Conservation (phyloP, 2,888 invertebrate genomes). For the Argyra leucocephala region DNA sequence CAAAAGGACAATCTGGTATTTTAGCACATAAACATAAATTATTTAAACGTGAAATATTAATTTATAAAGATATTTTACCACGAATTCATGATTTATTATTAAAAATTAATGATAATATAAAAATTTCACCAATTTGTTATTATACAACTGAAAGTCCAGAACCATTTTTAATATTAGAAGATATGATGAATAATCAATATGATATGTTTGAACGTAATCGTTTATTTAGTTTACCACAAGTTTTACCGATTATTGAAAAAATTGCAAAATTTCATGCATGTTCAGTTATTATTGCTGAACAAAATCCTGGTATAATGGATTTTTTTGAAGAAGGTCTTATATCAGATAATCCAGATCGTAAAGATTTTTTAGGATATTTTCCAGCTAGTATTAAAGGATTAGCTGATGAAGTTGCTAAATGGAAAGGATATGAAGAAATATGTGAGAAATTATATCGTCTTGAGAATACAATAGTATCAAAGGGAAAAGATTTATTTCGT, state of each 20-base stretch:
- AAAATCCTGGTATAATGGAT: conserved; percentile 34
- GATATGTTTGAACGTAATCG: conserved; percentile 47
- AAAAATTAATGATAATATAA: conserved; percentile 34
- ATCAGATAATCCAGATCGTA: conserved; percentile 38
- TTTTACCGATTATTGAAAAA: conserved; percentile 45
- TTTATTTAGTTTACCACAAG: conserved; percentile 49
- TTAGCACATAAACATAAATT: conserved; percentile 40
- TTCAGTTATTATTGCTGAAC: conserved; percentile 38
- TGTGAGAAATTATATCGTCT: conserved; percentile 39
- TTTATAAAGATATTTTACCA: conserved; percentile 38
- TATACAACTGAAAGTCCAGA: conserved; percentile 40
- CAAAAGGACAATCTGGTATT: conserved; percentile 37
- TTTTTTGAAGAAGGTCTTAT: conserved; percentile 38
- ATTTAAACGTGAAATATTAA: conserved; percentile 39
- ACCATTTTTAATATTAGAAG: conserved; percentile 47
- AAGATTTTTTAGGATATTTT: conserved; percentile 38
- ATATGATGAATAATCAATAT: conserved; percentile 47
- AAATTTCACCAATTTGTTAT: conserved; percentile 39
- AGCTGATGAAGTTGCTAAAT: conserved; percentile 36
- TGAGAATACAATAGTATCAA: conserved; percentile 36
- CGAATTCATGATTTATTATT: conserved; percentile 34
- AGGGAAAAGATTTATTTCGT: conserved; percentile 34
- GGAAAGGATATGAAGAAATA: conserved; percentile 40
- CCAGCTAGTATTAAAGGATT: conserved; percentile 39
- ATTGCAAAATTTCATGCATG: conserved; percentile 51